A percentile compares a stretch with the other conserved stretches of the same genome.
Evolutionary conservation across 2,888 invertebrate species (phyloP).

Genomic region (Argyresthia goedartella): DNA sequence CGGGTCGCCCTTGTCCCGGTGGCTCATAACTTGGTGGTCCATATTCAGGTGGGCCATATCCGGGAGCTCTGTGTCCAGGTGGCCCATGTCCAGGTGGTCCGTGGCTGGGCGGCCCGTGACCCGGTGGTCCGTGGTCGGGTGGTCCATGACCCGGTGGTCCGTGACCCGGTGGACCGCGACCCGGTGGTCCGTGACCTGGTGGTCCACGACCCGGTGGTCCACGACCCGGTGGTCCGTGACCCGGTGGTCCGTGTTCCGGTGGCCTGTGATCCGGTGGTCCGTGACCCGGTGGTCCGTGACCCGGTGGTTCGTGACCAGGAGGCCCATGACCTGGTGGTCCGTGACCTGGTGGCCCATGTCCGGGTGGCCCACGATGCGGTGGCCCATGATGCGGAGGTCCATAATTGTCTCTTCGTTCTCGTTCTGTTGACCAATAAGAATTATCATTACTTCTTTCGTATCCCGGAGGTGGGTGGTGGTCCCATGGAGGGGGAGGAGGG

Average conservation of each 20-base stretch:
- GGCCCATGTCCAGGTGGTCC: not conserved
- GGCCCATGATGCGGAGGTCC: not conserved
- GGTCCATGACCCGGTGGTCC: not conserved
- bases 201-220: not conserved
- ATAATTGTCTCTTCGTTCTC: not conserved
- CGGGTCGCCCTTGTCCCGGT: not conserved
- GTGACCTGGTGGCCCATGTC: too few relatives aligned
- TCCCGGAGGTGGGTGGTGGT: not conserved
- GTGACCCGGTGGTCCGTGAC: not conserved
- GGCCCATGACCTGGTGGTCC: not conserved
- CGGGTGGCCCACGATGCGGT: not conserved
- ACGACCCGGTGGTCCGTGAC: not conserved
- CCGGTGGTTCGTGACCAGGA: not conserved
- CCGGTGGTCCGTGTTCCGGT: not conserved
- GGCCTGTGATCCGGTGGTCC: not conserved
- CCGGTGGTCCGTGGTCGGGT: not conserved
- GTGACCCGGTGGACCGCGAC: not conserved
- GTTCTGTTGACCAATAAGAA: not conserved
- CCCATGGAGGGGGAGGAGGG: not conserved
- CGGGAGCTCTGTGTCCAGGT: not conserved
- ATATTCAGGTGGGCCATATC: not conserved
- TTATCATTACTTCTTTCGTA: not conserved
- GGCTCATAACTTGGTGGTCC: not conserved
- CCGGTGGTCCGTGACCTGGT: not conserved
- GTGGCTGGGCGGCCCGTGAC: not conserved